Evolutionary conservation across 2,797 vertebrate genomes (phyloP).

Genomic region (Macropus fuliginosus): DNA sequence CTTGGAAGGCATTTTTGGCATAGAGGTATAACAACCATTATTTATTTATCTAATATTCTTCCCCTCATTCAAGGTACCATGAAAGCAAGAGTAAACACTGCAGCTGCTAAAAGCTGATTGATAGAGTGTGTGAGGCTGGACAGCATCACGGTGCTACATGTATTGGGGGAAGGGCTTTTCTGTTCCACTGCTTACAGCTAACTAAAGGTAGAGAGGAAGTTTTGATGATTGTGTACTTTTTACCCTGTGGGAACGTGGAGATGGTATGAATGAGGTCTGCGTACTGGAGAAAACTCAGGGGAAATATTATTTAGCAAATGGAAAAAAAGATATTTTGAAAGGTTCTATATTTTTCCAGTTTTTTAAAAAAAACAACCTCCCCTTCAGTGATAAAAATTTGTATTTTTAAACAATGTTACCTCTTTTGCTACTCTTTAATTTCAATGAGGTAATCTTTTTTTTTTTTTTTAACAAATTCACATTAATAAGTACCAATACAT

Average conservation of each 20-base stretch:
- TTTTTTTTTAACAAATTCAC: constrained; percentile 48
- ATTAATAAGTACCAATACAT: constrained; percentile 63
- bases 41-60: neutral
- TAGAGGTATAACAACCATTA: neutral
- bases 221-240: constrained; percentile 20
- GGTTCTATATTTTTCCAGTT: constrained; percentile 23
- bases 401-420: constrained; percentile 58
- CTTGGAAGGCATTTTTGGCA: neutral
- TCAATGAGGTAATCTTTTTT: constrained; percentile 57
- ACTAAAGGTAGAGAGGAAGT: neutral
- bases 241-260: neutral
- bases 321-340: constrained; percentile 43
- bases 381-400: constrained; percentile 18
- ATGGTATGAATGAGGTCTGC: neutral
- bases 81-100: neutral
- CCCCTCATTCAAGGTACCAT: neutral
- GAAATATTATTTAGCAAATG: constrained; percentile 32
- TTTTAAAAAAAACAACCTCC: constrained; percentile 34
- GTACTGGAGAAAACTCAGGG: neutral
- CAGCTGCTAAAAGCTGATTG: neutral
- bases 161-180: neutral
- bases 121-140: neutral
- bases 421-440: constrained; percentile 61
- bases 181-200: constrained; percentile 30
- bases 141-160: neutral